These are phyloP conservation scores for Artemia sp. DNA, from an alignment of 2,888 invertebrate genomes.

Conservation along the genomic window DNA sequence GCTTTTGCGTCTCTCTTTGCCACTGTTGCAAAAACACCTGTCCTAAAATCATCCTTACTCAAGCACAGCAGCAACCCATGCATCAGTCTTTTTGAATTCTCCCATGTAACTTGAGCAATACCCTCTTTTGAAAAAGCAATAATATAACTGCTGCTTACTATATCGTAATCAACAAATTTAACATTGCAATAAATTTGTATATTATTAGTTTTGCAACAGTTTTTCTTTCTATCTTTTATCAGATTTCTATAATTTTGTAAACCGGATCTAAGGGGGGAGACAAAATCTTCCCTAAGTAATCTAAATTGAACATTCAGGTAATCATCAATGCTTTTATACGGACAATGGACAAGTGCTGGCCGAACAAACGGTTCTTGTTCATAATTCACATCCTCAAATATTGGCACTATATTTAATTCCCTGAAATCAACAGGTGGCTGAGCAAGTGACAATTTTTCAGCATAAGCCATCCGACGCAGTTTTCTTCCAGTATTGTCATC, in stretches of 20 bases:
- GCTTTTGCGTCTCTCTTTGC: conserved; percentile 39
- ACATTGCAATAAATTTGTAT: conserved; percentile 26
- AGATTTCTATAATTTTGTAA: conserved; percentile 36
- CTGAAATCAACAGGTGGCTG: conserved; percentile 35
- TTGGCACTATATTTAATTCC: conserved; percentile 31
- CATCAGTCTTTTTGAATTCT: conserved; percentile 43
- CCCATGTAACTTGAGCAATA: conserved; percentile 33
- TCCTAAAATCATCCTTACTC: conserved; percentile 48
- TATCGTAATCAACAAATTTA: conserved; percentile 22
- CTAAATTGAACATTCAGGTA: conserved; percentile 65
- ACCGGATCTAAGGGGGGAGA: conserved; percentile 51
- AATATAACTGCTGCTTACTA: conserved; percentile 24
- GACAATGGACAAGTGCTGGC: conserved; percentile 38
- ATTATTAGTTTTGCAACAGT: conserved; percentile 9
- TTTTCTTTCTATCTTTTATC: background rate
- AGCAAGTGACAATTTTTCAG: background rate
- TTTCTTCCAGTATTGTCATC: background rate
- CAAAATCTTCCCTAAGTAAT: conserved; percentile 59
- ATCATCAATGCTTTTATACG: conserved; percentile 45
- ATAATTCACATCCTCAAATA: conserved; percentile 29
- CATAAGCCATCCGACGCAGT: background rate
- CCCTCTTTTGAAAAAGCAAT: conserved; percentile 29
- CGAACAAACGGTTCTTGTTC: conserved; percentile 35
- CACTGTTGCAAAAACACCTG: conserved; percentile 50
- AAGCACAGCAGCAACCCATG: conserved; percentile 55